phyloP scores from a whole-genome alignment of 2,888 invertebrate species.

The Spialia ferax region DNA sequence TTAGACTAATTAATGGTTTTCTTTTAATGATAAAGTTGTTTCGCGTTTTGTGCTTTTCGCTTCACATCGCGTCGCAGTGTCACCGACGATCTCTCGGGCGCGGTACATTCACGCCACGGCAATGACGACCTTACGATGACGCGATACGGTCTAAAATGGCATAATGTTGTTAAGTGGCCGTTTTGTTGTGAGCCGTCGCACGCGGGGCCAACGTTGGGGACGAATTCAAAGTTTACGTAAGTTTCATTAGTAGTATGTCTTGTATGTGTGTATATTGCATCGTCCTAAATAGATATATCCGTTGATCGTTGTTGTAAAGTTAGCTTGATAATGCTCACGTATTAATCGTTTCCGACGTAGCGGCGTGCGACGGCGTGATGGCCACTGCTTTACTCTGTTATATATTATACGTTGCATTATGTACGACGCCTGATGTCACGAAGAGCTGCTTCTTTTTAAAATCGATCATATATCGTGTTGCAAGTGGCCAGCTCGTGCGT shows the following conservation, averaged over 20 bases:
- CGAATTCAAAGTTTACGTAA: constrained; percentile 33
- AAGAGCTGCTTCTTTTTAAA: not conserved
- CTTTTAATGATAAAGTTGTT: constrained; percentile 27
- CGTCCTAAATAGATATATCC: constrained; percentile 22
- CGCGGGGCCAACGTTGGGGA: not conserved
- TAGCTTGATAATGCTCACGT: constrained; percentile 7
- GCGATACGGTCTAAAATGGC: constrained; percentile 17
- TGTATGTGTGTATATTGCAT: constrained; percentile 12
- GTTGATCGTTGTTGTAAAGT: constrained; percentile 23
- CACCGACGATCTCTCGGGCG: constrained; percentile 12
- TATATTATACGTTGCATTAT: constrained; percentile 31
- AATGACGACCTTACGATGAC: constrained; percentile 13
- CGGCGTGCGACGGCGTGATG: not conserved
- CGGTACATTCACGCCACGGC: not conserved
- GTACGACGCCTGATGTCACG: constrained; percentile 16
- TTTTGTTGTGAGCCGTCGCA: constrained; percentile 20
- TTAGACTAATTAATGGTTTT: constrained; percentile 33
- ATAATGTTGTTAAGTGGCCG: constrained; percentile 28
- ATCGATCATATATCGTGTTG: not conserved
- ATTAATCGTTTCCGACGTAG: constrained; percentile 9
- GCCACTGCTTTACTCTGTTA: constrained; percentile 26
- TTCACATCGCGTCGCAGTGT: constrained; percentile 8
- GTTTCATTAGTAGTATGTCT: constrained; percentile 16
- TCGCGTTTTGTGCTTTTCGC: constrained; percentile 33
- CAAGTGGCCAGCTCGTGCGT: not conserved